Conservation (phyloP, 30 jellyfish, hydroid and myxozoan species). For the Clytia hemisphaerica region DNA sequence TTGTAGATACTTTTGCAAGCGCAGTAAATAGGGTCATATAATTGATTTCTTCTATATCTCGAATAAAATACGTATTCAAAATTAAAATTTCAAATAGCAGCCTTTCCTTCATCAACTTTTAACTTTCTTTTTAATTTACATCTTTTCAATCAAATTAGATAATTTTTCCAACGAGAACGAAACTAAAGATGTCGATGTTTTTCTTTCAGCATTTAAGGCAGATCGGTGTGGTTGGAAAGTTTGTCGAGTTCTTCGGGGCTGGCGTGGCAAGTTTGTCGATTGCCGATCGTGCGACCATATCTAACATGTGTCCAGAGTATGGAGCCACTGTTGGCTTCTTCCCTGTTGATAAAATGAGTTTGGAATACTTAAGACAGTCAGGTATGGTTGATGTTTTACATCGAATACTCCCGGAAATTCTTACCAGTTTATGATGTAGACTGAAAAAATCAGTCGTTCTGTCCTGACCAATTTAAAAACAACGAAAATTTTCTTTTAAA, state of each 20-base stretch:
- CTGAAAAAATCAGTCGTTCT: not conserved
- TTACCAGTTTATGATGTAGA: not conserved
- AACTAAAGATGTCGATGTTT: not conserved
- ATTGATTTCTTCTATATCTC: too few species aligned
- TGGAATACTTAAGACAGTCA: slow-evolving; percentile 59
- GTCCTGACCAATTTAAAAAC: too few species aligned
- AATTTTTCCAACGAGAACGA: too few species aligned
- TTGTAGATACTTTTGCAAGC: too few species aligned
- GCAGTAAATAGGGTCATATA: too few species aligned
- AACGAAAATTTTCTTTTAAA: too few species aligned
- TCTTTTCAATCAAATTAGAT: too few species aligned
- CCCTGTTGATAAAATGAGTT: slow-evolving; percentile 89
- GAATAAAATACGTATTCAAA: too few species aligned
- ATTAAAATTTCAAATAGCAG: too few species aligned
- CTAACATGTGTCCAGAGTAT: slow-evolving; percentile 97
- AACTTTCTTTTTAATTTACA: too few species aligned
- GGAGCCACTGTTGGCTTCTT: slow-evolving; percentile 96
- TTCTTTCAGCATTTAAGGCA: slow-evolving; percentile 82
- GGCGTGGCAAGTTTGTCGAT: slow-evolving; percentile 68
- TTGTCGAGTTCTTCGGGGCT: slow-evolving; percentile 96
- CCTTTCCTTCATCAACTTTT: too few species aligned
- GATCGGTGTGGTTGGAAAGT: slow-evolving; percentile 96
- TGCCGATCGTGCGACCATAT: slow-evolving; percentile 95
- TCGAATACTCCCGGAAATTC: not conserved
- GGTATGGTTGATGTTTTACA: slow-evolving; percentile 27